phyloP scores from a whole-genome alignment of 2,888 invertebrate genomes.

The Ormyrus labotus region DNA sequence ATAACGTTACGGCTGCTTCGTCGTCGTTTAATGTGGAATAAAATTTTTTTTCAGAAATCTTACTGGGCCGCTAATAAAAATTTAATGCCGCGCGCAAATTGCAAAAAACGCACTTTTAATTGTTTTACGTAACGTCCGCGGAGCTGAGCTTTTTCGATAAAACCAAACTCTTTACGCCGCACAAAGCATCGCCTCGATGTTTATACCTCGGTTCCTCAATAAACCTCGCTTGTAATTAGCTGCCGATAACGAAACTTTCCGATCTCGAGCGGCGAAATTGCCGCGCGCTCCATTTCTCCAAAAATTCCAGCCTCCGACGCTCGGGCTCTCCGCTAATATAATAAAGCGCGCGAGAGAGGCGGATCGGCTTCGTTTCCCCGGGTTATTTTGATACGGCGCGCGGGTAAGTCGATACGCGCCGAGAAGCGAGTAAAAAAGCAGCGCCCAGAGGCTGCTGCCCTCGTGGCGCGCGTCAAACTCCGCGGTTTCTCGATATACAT shows the following conservation, averaged over 20 bases:
- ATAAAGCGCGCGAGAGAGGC: too few relatives aligned
- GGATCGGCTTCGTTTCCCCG: background rate
- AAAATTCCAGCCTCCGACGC: too few relatives aligned
- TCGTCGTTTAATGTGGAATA: too few relatives aligned
- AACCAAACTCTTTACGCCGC: too few relatives aligned
- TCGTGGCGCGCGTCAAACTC: background rate
- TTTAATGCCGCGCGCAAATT: too few relatives aligned
- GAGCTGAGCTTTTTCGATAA: too few relatives aligned
- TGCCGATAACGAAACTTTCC: background rate
- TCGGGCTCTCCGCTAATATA: background rate
- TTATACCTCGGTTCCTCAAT: background rate
- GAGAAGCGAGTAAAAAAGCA: background rate
- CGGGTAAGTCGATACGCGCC: background rate
- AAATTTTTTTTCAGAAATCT: too few relatives aligned
- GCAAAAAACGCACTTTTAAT: too few relatives aligned
- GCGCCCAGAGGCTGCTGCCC: background rate
- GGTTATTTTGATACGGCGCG: constrained; percentile 8
- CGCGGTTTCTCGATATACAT: background rate
- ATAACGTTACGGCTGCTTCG: too few relatives aligned
- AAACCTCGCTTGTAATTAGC: background rate
- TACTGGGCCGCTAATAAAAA: too few relatives aligned
- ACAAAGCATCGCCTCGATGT: background rate
- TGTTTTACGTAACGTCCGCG: too few relatives aligned
- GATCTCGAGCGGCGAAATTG: background rate
- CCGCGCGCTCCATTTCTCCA: background rate